Conservation (phyloP, 1,140 invertebrate genomes). For the Drosophila sp. region DNA sequence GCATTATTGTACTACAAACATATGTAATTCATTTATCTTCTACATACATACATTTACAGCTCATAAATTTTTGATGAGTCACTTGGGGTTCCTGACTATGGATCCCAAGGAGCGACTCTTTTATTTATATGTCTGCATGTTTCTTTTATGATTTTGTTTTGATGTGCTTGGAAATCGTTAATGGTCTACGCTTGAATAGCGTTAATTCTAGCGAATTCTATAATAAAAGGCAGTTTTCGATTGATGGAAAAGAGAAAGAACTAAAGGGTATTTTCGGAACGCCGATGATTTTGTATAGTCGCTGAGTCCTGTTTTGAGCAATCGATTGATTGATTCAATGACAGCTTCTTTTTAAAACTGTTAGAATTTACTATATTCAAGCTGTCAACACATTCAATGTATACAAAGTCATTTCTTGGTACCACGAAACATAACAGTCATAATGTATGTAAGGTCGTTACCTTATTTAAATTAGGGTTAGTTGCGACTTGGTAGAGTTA, state of each 20-base stretch:
- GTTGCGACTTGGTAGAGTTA: background rate
- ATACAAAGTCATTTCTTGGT: too few relatives aligned
- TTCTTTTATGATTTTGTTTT: conserved; percentile 59
- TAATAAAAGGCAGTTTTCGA: conserved; percentile 23
- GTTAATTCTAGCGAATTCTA: conserved; percentile 41
- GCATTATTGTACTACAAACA: conserved; percentile 1
- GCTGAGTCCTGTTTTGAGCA: too few relatives aligned
- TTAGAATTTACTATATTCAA: too few relatives aligned
- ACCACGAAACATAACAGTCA: background rate
- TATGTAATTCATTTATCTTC: conserved; percentile 37
- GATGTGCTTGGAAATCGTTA: conserved; percentile 59
- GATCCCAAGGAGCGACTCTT: conserved; percentile 7
- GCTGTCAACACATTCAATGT: too few relatives aligned
- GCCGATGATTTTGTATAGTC: too few relatives aligned
- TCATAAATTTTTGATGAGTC: conserved; percentile 69
- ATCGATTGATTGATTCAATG: too few relatives aligned
- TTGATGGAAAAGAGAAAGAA: background rate
- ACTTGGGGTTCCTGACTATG: conserved; percentile 17
- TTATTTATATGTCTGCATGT: conserved; percentile 6
- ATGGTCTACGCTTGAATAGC: conserved; percentile 62
- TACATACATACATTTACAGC: conserved; percentile 53
- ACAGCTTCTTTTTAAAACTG: too few relatives aligned
- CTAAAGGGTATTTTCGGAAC: too few relatives aligned
- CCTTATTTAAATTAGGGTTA: conserved; percentile 9
- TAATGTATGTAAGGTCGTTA: conserved; percentile 46